Evolutionary conservation across 2,888 invertebrate genomes (phyloP), one percentile per base, ranked within the genome.

Genomic region (Drosophila macrospina): DNA sequence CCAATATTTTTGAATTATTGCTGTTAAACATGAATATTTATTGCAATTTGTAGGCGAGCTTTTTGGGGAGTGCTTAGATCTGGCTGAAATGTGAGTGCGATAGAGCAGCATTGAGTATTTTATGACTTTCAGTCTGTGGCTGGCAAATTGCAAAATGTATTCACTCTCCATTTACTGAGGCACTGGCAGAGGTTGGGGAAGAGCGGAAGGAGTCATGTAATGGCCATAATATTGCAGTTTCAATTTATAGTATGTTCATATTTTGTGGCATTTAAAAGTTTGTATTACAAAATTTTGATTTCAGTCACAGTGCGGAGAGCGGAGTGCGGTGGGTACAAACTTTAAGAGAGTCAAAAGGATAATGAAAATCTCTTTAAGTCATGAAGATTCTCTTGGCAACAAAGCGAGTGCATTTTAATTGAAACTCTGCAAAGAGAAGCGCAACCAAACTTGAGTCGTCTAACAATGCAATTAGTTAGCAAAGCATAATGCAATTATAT

Each of bases 21-120:
- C 79, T 60, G 74, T 85, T 77, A 79, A 87, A 83, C 69, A 82
- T 85, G 83, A 71, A 85, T 73, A 85, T 85, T 87, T 85, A 85
- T 85, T 61, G 80, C 80, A 50, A 47, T 78, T 45, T 44, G 51
- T 56, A 44, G 55, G 48, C 41, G 42, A 39, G 55, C 78, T 77
- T 54, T 60, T 55, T 78, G 67, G 8, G 26, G 8, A 28, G 15
- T 42, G 34, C 37, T 34, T 51, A 42, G 34, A 59, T 44, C 48
- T 30, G 11, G 4, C 3, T 28, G 8, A 10, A 34, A 39, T 24
- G 30, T 26, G 26, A 44, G 26, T 48, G 54, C 45, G 47, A 34
- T 26, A 63, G 32, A 48, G 41, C 59, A 41, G 51, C 32, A 24
- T 42, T 57, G 54, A 45, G 16, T 41, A 34, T 56, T 69, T 50